These are phyloP conservation scores for Channa striata DNA, from an alignment of 2,797 vertebrate genomes.

Conservation along the genomic window DNA sequence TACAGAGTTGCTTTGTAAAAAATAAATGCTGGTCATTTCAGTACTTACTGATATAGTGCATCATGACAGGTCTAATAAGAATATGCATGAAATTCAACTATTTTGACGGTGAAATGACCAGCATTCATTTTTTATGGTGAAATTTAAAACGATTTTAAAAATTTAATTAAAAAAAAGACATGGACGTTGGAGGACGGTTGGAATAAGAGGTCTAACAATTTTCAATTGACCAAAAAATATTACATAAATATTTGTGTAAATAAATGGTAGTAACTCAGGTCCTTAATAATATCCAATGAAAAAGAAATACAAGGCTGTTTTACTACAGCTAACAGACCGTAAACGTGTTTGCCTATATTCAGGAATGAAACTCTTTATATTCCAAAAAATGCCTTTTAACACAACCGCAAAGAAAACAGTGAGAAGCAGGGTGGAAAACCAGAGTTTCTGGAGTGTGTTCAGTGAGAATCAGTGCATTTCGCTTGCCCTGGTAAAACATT, in stretches of 20 bases:
- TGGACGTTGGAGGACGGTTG: too few relatives aligned
- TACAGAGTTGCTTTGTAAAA: not conserved
- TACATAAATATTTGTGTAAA: too few relatives aligned
- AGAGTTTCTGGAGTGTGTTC: slow-evolving; percentile 12
- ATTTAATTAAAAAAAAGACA: too few relatives aligned
- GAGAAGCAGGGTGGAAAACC: slow-evolving; percentile 15
- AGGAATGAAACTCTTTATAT: slow-evolving; percentile 17
- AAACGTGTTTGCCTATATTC: too few relatives aligned
- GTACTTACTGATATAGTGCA: not conserved
- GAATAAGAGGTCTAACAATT: too few relatives aligned
- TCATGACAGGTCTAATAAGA: slow-evolving; percentile 3
- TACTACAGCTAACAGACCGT: too few relatives aligned
- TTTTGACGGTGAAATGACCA: not conserved
- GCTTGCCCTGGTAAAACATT: slow-evolving; percentile 18
- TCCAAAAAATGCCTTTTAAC: slow-evolving; percentile 19
- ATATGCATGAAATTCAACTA: not conserved
- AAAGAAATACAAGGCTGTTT: too few relatives aligned
- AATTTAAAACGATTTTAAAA: too few relatives aligned
- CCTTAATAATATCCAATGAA: too few relatives aligned
- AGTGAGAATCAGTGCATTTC: slow-evolving; percentile 8
- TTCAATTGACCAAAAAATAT: too few relatives aligned
- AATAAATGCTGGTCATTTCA: not conserved
- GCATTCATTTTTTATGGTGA: not conserved
- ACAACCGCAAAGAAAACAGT: slow-evolving; percentile 42
- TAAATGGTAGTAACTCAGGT: too few relatives aligned